Percentiles rank a stretch among this genome's conserved stretches.
Conservation (phyloP, 2,888 invertebrate species). For the Ormyrus thymus region DNA sequence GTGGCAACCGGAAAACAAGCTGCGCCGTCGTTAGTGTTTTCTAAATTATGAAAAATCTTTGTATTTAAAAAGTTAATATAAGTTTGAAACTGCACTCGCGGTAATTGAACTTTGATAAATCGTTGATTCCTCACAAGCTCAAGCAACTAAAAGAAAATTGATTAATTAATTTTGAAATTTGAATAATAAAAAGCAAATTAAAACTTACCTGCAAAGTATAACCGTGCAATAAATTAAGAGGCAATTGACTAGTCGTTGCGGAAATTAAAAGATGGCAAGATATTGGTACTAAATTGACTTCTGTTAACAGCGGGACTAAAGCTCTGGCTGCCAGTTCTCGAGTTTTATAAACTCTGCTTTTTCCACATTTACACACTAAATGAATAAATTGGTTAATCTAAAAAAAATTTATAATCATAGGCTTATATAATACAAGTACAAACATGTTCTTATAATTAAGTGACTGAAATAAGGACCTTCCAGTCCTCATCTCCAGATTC, state of each 20-base stretch:
- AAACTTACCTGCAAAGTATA: slow-evolving; percentile 79
- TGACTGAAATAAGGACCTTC: slow-evolving; percentile 76
- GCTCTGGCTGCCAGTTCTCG: slow-evolving; percentile 85
- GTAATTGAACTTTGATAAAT: slow-evolving; percentile 55
- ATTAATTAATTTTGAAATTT: not conserved
- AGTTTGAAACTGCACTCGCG: slow-evolving; percentile 52
- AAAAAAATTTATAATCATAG: slow-evolving; percentile 59
- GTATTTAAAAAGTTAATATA: slow-evolving; percentile 61
- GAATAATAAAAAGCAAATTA: slow-evolving; percentile 13
- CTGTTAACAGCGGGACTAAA: slow-evolving; percentile 79
- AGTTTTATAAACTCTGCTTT: slow-evolving; percentile 81
- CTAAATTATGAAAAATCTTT: slow-evolving; percentile 63
- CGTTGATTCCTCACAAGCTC: slow-evolving; percentile 70
- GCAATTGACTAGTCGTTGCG: slow-evolving; percentile 59
- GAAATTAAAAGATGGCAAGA: slow-evolving; percentile 70
- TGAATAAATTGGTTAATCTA: slow-evolving; percentile 82
- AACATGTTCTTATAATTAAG: not conserved
- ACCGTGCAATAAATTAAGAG: slow-evolving; percentile 81
- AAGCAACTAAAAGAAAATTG: slow-evolving; percentile 67
- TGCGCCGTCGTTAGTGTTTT: slow-evolving; percentile 57
- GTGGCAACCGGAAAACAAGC: slow-evolving; percentile 68
- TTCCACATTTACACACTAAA: slow-evolving; percentile 80
- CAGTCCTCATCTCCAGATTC: slow-evolving; percentile 83
- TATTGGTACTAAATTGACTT: slow-evolving; percentile 66
- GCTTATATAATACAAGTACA: not conserved